These are phyloP conservation scores for Antedon mediterranea DNA, from an alignment of 53 echinoderm and acorn worm species.

Conservation along the genomic window DNA sequence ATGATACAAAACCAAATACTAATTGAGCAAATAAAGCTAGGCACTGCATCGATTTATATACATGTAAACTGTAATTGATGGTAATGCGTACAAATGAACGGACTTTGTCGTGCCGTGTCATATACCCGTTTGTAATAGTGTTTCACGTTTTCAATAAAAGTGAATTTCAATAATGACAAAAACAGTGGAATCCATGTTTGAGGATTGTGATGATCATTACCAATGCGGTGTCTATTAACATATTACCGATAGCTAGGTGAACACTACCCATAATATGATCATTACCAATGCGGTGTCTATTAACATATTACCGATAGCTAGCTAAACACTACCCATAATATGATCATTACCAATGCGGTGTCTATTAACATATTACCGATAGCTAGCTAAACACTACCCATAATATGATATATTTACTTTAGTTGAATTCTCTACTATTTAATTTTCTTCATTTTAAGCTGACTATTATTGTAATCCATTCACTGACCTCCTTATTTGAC, in stretches of 20 bases:
- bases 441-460: too few relatives aligned
- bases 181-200: not conserved
- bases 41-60: not conserved
- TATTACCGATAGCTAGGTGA: not conserved
- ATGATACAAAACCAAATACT: not conserved
- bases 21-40: not conserved
- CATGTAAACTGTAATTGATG: not conserved
- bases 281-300: not conserved
- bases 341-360: too few relatives aligned
- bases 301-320: not conserved
- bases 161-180: not conserved
- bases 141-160: not conserved
- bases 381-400: too few relatives aligned
- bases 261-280: too few relatives aligned
- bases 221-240: not conserved
- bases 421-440: too few relatives aligned
- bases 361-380: too few relatives aligned
- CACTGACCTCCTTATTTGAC: slow-evolving; percentile 74
- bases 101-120: not conserved
- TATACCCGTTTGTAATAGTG: not conserved
- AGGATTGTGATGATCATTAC: not conserved
- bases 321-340: too few relatives aligned
- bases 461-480: too few relatives aligned
- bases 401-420: too few relatives aligned
- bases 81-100: not conserved